These are phyloP conservation scores for Crambe crambe DNA, from an alignment of 37 sponge, comb jelly and placozoan genomes.

Conservation along the genomic window DNA sequence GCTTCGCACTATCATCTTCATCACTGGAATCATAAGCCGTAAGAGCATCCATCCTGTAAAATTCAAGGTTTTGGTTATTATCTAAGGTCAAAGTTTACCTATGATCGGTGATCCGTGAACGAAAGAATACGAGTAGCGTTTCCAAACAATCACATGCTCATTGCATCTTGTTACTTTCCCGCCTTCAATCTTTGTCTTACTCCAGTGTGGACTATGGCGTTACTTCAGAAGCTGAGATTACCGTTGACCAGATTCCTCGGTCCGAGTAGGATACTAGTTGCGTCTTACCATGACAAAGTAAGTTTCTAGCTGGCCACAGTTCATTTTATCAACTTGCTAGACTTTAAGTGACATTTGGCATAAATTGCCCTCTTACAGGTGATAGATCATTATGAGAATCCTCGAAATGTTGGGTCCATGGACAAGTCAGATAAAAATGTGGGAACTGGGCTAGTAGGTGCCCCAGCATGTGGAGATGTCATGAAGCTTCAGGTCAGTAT, in stretches of 20 bases:
- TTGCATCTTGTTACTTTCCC: constrained; percentile 10
- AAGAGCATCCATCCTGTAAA: constrained; percentile 38
- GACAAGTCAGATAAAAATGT: constrained; percentile 83
- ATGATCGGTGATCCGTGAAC: too few species aligned
- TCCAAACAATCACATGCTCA: neutral
- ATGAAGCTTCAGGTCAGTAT: constrained; percentile 91
- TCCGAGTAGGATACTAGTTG: constrained; percentile 22
- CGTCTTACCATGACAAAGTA: constrained; percentile 77
- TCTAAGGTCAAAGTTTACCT: constrained; percentile 27
- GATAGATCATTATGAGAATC: constrained; percentile 97
- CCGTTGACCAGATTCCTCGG: constrained; percentile 9
- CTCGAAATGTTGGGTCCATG: constrained; percentile 89
- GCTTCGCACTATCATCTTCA: constrained; percentile 14
- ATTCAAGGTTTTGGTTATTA: neutral
- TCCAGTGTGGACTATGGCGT: constrained; percentile 42
- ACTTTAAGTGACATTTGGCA: neutral
- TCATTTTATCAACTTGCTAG: too few species aligned
- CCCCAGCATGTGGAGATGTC: constrained; percentile 98
- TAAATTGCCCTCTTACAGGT: too few species aligned
- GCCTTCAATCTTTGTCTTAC: neutral
- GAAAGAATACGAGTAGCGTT: neutral
- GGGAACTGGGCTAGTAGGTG: constrained; percentile 96
- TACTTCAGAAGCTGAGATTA: constrained; percentile 7
- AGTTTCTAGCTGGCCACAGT: too few species aligned
- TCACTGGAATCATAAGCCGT: constrained; percentile 48